These are phyloP conservation scores for Phymanthus crucifer DNA, from an alignment of 92 coral and sea anemone species.

Conservation along the genomic window DNA sequence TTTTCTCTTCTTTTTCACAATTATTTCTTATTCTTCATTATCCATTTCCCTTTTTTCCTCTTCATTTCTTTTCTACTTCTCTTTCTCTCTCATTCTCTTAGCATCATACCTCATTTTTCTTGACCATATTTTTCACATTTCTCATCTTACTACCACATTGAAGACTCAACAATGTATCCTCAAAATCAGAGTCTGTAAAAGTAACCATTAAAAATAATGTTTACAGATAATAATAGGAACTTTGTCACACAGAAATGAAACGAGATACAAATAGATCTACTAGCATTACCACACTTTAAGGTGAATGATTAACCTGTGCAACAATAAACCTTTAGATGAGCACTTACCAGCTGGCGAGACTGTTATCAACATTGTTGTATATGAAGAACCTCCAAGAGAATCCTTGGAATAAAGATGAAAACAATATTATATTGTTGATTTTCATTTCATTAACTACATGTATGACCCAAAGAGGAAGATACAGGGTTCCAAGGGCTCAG, in stretches of 20 bases:
- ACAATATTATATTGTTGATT: background rate
- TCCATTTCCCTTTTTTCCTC: background rate
- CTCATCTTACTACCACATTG: slow-evolving; percentile 81
- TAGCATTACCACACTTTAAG: no score
- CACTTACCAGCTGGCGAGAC: slow-evolving; percentile 92
- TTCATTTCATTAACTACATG: background rate
- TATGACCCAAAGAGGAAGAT: background rate
- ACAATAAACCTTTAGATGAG: background rate
- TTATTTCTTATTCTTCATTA: no score
- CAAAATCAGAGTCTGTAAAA: slow-evolving; percentile 83
- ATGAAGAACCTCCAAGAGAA: slow-evolving; percentile 92
- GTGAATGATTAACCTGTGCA: no score
- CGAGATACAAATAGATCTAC: no score
- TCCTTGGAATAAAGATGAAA: slow-evolving; percentile 52
- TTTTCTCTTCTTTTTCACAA: background rate
- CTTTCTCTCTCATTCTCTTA: background rate
- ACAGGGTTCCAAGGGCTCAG: background rate
- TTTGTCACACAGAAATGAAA: no score
- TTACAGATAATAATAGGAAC: no score
- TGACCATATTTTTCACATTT: slow-evolving; percentile 72
- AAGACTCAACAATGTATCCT: slow-evolving; percentile 82
- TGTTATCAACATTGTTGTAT: slow-evolving; percentile 77
- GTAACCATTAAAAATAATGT: background rate
- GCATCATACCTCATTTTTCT: slow-evolving; percentile 72
- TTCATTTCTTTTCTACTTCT: background rate